Base-by-base conservation (phyloP, 2,113 vertebrate genomes). In the Salminus brasiliensis region DNA sequence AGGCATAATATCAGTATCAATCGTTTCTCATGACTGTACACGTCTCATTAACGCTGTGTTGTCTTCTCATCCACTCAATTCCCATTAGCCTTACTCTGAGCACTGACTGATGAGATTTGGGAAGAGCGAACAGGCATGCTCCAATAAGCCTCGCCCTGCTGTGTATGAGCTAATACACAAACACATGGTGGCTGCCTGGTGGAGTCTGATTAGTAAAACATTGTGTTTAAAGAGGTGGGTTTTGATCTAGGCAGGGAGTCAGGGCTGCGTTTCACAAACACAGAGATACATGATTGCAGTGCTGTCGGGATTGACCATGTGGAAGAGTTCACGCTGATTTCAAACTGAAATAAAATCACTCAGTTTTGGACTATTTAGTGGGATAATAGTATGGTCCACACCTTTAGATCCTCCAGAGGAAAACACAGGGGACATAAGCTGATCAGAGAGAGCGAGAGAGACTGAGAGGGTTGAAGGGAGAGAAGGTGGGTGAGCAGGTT, bases 231-330 rank as follows among this genome's bases (percentile, higher is more conserved):
- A 15, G 36, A n/a, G 9, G 55, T 69, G 39, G 52, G 11, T 67
- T 66, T 74, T 80, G 32, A 79, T 66, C 18, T 53, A 18, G 36
- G 16, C 43, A 45, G 32, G 30, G 30, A 60, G 41, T 32, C 70
- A 30, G 23, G 29, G 25, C 36, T 62, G 0, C 23, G 10, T 69
- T 52, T 78, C 49, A 43, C 21, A 72, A 23, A 34, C 18, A 25
- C 12, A 25, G 63, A 73, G 39, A 68, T 82, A 62, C 65, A 73
- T 72, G n/a, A 71, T 55, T 68, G 45, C 29, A 25, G 11, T 25
- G 34, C 55, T 47, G 55, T 65, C 1, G 43, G 21, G 43, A 76
- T 8, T 71, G n/a, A 41, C 63, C 29, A n/a, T 32, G 30, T 49
- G 16, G 25, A 49, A 52, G 41, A n/a, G 11, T 72, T 47, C 25